Conservation (phyloP, 2,113 vertebrate genomes). For the Columba janthina region DNA sequence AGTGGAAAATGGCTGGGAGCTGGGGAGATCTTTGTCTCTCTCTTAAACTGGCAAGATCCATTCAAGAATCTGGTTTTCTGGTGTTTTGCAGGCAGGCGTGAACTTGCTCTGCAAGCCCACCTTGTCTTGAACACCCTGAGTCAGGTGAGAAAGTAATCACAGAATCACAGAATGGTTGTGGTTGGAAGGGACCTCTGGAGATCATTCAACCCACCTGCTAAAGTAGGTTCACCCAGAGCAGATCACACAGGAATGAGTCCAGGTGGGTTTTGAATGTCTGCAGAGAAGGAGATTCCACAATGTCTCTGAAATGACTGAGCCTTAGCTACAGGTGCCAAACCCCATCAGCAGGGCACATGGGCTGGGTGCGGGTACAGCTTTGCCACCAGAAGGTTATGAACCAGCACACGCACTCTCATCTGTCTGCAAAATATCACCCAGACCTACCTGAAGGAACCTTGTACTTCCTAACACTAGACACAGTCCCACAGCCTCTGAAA, state of each 20-base stretch:
- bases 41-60: neutral
- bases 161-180: too few species aligned
- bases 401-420: neutral
- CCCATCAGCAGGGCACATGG: neutral
- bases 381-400: neutral
- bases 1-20: neutral
- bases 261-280: too few species aligned
- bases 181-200: too few species aligned
- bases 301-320: neutral
- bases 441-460: neutral
- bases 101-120: neutral
- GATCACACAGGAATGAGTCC: too few species aligned
- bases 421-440: neutral
- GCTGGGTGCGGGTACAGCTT: rapidly evolving
- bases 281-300: too few species aligned
- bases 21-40: neutral
- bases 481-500: neutral
- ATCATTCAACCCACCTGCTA: too few species aligned
- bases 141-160: neutral
- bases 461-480: neutral
- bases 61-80: neutral
- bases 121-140: neutral
- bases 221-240: too few species aligned
- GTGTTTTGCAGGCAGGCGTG: neutral
- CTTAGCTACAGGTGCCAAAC: neutral